A percentile compares a stretch with the other conserved stretches of the same genome.
These are phyloP conservation scores for Scophthalmus maximus DNA, from an alignment of 2,113 vertebrate species.

Conservation along the genomic window DNA sequence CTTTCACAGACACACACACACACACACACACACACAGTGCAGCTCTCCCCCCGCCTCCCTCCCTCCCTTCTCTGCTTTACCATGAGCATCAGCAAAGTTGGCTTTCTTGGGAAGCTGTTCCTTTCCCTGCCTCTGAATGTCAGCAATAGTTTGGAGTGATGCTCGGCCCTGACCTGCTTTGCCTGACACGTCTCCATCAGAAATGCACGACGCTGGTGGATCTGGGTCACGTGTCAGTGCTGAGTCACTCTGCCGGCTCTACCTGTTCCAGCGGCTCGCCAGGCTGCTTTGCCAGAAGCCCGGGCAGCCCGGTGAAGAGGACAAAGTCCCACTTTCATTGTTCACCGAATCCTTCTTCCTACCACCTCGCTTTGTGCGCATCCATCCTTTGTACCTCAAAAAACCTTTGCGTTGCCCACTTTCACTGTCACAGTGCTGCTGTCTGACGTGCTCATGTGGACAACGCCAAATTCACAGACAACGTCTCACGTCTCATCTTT, in stretches of 20 bases:
- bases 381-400: too few relatives aligned
- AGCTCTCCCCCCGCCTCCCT: conserved; percentile 23
- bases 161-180: conserved; percentile 47
- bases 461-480: too few relatives aligned
- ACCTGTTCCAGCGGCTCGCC: conserved; percentile 3
- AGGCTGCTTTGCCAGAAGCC: conserved; percentile 15
- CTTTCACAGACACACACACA: conserved; percentile 3
- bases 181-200: conserved; percentile 61
- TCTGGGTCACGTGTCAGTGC: conserved; percentile 53
- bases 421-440: too few relatives aligned
- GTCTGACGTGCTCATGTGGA: too few relatives aligned
- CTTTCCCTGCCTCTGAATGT: conserved; percentile 39
- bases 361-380: too few relatives aligned
- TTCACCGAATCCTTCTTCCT: not conserved
- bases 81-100: not conserved
- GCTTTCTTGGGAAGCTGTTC: conserved; percentile 45
- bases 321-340: conserved; percentile 3
- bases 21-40: conserved; percentile 1
- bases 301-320: not conserved
- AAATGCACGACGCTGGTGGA: conserved; percentile 28
- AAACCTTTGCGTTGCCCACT: too few relatives aligned
- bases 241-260: conserved; percentile 61
- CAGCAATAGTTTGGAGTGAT: conserved; percentile 55
- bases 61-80: too few relatives aligned
- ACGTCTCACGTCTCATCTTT: too few relatives aligned